Base-by-base conservation (phyloP, 2,797 vertebrate species). In the Sebastes alutus region DNA sequence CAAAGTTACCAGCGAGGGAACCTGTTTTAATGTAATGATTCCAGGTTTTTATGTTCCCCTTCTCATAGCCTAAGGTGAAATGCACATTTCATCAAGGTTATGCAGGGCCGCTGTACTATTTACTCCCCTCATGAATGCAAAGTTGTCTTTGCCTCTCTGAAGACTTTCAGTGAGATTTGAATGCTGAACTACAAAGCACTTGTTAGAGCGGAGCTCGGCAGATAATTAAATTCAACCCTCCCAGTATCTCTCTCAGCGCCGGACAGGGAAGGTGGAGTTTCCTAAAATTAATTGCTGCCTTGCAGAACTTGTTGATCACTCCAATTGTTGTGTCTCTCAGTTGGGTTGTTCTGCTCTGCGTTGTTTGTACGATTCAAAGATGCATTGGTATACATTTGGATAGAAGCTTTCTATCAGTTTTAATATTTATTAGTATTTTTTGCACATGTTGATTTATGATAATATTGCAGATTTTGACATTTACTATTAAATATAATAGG, bases 31-130 rank as follows among this genome's bases (percentile, higher is more conserved):
- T 91, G 92, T 87, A 90, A 90, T 83, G 83, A 90, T 88, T 90
- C 66, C 7, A 70, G 81, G 65, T 76, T 91, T 93, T 91, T 91
- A 91, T 94, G 91, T 94, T 92, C 88, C 88, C 82, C 82, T 78
- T 80, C 86, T 93, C 84, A 78, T 94, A 92, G 94, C 95, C 94
- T 94, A 72, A 89, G 95, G 95, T 95, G 89, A 93, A 95, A 95
- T 95, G 86, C 92, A 95, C 93, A 94, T 95, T 95, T 96, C 92
- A 95, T 95, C 94, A 95, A 95, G 95, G 94, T 95, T 94, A 94
- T 76, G 72, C 80, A 82, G 86, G 86, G 87, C 88, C 87, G 88
- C 90, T 91, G 90, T 91, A 88, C 87, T 89, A 82, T 91, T 92
- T 87, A 82, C 89, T 85, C 87, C 85, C 72, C 90, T 93, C 90